Percentiles rank a stretch among this genome's conserved stretches.
These are phyloP conservation scores for Emydura subglobosa DNA, from an alignment of 2,113 vertebrate species.

Conservation along the genomic window DNA sequence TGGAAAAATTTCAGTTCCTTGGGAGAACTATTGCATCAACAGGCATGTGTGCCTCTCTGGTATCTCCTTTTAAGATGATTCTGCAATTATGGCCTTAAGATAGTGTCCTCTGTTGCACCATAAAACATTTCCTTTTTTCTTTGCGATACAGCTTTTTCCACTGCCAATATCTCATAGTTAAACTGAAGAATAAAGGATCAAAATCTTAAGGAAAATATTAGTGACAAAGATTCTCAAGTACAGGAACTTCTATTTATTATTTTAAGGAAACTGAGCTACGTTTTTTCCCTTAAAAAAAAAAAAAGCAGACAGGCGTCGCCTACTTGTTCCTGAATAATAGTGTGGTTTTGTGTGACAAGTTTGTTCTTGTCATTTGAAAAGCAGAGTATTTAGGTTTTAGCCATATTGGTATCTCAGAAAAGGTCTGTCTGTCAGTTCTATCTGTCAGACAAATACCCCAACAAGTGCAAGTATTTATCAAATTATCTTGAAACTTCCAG, in stretches of 20 bases:
- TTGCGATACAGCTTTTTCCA: neutral
- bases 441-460: conserved; percentile 58
- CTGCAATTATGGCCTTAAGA: neutral
- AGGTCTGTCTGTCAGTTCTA: conserved; percentile 36
- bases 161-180: neutral
- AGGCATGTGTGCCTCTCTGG: neutral
- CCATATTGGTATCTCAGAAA: conserved; percentile 20
- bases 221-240: neutral
- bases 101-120: neutral
- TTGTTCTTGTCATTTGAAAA: conserved; percentile 25
- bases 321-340: neutral
- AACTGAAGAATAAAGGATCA: conserved; percentile 23
- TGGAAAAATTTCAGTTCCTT: neutral
- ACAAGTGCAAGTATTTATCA: conserved; percentile 44
- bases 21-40: neutral
- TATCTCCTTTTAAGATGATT: neutral
- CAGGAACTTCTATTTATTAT: conserved; percentile 50
- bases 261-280: conserved; percentile 25
- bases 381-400: neutral
- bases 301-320: neutral
- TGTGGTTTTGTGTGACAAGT: conserved; percentile 20
- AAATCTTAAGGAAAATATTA: neutral
- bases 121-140: neutral
- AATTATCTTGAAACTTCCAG: conserved; percentile 21
- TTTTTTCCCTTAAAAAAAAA: conserved; percentile 16